These are phyloP conservation scores for Pammene fasciana DNA, from an alignment of 2,888 invertebrate species.

Conservation along the genomic window DNA sequence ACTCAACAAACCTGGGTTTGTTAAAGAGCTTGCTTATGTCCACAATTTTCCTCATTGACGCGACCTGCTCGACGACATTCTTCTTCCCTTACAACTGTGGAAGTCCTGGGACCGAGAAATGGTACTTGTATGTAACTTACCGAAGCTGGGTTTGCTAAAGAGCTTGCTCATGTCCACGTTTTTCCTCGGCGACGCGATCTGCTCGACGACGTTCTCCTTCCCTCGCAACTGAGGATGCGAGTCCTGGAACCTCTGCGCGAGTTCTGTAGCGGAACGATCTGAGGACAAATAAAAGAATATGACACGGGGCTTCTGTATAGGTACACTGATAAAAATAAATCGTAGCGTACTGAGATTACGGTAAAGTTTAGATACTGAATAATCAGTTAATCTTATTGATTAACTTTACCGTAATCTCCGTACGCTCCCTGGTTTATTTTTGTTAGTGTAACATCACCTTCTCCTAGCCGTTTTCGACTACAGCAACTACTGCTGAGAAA, in stretches of 20 bases:
- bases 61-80: constrained; percentile 38
- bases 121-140: constrained; percentile 46
- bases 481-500: no score
- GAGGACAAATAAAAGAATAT: constrained; percentile 28
- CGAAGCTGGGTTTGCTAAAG: constrained; percentile 57
- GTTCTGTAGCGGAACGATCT: constrained; percentile 49
- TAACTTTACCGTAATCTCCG: no score
- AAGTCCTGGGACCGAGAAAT: constrained; percentile 42
- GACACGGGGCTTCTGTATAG: background rate
- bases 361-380: no score
- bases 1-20: constrained; percentile 56
- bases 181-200: constrained; percentile 52
- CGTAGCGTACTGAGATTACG: no score
- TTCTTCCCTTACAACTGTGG: constrained; percentile 52
- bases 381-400: no score
- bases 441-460: no score
- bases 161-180: constrained; percentile 55
- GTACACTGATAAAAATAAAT: no score
- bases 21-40: constrained; percentile 59
- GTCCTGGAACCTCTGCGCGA: constrained; percentile 49
- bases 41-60: constrained; percentile 46
- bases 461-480: no score
- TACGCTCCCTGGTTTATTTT: no score
- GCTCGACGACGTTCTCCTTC: constrained; percentile 52
- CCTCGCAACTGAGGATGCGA: constrained; percentile 52